phyloP scores from a whole-genome alignment of 2,113 vertebrate species.

The Chloebia gouldiae region DNA sequence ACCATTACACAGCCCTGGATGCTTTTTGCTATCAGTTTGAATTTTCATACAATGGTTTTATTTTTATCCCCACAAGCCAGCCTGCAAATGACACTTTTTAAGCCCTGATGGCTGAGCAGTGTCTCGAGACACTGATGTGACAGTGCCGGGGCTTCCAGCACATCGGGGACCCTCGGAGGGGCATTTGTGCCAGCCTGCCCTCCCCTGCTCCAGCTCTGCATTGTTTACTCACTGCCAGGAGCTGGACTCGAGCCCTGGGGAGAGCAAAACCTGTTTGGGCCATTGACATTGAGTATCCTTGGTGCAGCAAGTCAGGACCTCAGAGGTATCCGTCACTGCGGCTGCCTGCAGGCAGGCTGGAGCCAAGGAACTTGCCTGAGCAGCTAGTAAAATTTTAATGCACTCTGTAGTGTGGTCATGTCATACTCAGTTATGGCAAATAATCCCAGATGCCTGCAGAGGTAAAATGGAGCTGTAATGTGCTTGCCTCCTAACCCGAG shows the following conservation, averaged over 20 bases:
- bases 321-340: slow-evolving; percentile 82
- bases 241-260: not conserved
- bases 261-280: slow-evolving; percentile 69
- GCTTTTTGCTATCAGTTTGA: not conserved
- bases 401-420: slow-evolving; percentile 98
- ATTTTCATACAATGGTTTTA: not conserved
- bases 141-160: too few relatives aligned
- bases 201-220: not conserved
- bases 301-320: slow-evolving; percentile 81
- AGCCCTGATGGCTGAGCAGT: not conserved
- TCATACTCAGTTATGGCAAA: slow-evolving; percentile 99
- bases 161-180: fast-evolving
- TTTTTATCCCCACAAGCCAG: not conserved
- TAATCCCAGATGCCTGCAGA: slow-evolving; percentile 99
- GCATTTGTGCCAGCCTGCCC: not conserved
- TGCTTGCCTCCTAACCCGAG: slow-evolving; percentile 98
- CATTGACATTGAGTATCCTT: slow-evolving; percentile 80
- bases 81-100: not conserved
- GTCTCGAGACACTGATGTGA: not conserved
- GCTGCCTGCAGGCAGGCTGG: slow-evolving; percentile 78
- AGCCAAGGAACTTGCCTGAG: slow-evolving; percentile 86
- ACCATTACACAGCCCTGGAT: not conserved
- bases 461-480: slow-evolving; percentile 99
- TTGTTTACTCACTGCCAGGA: slow-evolving; percentile 20
- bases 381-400: slow-evolving; percentile 99